Base-by-base conservation (phyloP, 2,113 vertebrate species). In the Perca flavescens region DNA sequence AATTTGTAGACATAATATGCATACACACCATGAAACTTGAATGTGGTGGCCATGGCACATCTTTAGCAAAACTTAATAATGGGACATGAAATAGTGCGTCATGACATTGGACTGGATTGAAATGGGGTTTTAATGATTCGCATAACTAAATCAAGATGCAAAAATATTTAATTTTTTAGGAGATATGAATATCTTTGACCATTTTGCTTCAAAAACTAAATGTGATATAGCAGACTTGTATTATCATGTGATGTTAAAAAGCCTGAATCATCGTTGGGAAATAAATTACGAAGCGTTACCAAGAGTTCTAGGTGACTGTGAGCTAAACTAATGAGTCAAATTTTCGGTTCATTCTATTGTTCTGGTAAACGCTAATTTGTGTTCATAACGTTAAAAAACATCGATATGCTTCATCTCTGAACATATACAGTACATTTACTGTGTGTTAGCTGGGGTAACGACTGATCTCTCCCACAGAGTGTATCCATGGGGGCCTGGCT, bases 391-490 rank as follows among this genome's bases (percentile, higher is more conserved):
- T 11, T 17, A 17, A 4, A 17, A 4, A 58, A 25, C n/a, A n/a
- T n/a, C n/a, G n/a, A n/a, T n/a, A n/a, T n/a, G n/a, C 47, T 74
- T 46, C 5, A 43, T 63, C 8, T 71, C 1, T 53, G 5, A 49
- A 67, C 19, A n/a, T 52, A 54, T 56, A 46, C 28, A 14, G 58
- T 57, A 1, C 21, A 19, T 58, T 21, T 13, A 49, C 60, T 49
- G 71, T 28, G 65, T 43, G 64, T 2, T 11, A 43, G 11, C 9
- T 9, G 40, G 13, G n/a, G 69, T 83, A 84, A 82, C 31, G 31
- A 13, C 60, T 79, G 66, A 87, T 82, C 74, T 74, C 76, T 88
- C 84, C 86, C 81, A 58, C 69, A 64, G 77, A 75, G 78, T 81
- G 65, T 77, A 84, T 85, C n/a, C 86, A 82, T 69, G 36, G 74